These are phyloP conservation scores for Incurvaria masculella DNA, from an alignment of 2,888 invertebrate species.

Conservation along the genomic window DNA sequence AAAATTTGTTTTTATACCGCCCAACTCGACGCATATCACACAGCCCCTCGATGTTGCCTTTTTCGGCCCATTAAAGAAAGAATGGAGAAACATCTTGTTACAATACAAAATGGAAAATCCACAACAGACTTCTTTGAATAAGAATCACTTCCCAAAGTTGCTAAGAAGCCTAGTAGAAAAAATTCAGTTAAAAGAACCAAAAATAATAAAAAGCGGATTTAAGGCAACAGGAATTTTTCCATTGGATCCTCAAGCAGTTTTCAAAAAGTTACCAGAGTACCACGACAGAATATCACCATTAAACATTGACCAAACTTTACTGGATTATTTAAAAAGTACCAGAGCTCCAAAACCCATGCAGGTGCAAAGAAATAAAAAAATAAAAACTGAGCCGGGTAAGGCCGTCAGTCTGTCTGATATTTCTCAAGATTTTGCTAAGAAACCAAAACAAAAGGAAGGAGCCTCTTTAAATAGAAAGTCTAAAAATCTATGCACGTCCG, in stretches of 20 bases:
- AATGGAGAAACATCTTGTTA: conserved; percentile 18
- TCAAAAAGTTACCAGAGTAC: no score
- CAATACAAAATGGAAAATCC: conserved; percentile 12
- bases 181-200: not conserved
- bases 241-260: conserved; percentile 1
- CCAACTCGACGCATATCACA: conserved; percentile 19
- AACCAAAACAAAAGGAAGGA: no score
- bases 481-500: no score
- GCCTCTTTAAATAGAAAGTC: no score
- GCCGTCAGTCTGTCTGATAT: no score
- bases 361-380: no score
- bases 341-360: no score
- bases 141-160: conserved; percentile 15
- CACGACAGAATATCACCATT: no score
- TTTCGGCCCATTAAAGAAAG: conserved; percentile 19
- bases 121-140: conserved; percentile 5
- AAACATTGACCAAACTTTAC: no score
- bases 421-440: no score
- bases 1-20: conserved; percentile 19
- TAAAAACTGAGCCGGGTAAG: no score
- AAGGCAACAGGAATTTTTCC: conserved; percentile 12
- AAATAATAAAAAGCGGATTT: conserved; percentile 14
- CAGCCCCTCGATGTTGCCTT: conserved; percentile 21
- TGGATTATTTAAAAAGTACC: no score
- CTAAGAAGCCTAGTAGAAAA: conserved; percentile 10